Conservation (phyloP, 1,140 invertebrate genomes). For the Conus betulinus region DNA sequence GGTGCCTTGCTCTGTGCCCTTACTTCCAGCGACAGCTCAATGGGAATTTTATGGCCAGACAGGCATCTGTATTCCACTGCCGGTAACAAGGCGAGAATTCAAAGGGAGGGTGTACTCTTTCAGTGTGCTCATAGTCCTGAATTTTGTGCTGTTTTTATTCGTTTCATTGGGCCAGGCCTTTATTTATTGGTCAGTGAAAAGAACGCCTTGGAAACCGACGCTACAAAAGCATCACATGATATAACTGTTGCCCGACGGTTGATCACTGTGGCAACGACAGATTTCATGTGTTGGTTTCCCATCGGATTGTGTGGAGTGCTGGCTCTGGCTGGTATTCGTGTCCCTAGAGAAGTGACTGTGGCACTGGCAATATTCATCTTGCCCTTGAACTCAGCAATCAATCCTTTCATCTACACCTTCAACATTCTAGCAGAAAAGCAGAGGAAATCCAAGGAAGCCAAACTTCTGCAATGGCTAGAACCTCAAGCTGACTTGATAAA, state of each 20-base stretch:
- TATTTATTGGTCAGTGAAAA: constrained; percentile 43
- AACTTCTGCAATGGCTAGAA: too few species aligned
- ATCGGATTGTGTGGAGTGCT: not conserved
- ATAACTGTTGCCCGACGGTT: constrained; percentile 32
- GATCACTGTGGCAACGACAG: constrained; percentile 28
- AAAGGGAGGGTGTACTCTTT: constrained; percentile 47
- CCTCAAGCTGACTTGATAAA: too few species aligned
- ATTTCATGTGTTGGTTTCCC: constrained; percentile 46
- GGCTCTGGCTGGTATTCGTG: constrained; percentile 6
- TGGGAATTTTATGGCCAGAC: constrained; percentile 47
- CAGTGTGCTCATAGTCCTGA: constrained; percentile 50
- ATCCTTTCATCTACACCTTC: too few species aligned
- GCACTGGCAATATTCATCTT: too few species aligned
- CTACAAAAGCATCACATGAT: constrained; percentile 13
- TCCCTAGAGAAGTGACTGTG: constrained; percentile 14
- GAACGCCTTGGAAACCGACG: not conserved
- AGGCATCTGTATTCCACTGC: constrained; percentile 45
- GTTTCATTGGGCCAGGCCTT: constrained; percentile 46
- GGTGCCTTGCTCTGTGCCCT: constrained; percentile 18
- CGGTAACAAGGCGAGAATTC: constrained; percentile 30
- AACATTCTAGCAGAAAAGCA: too few species aligned
- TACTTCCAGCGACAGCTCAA: constrained; percentile 20
- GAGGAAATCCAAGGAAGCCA: too few species aligned
- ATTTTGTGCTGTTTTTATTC: constrained; percentile 45
- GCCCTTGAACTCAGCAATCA: too few species aligned